These are phyloP conservation scores for Nymphalis urticae DNA, from an alignment of 2,888 invertebrate species.

Conservation along the genomic window DNA sequence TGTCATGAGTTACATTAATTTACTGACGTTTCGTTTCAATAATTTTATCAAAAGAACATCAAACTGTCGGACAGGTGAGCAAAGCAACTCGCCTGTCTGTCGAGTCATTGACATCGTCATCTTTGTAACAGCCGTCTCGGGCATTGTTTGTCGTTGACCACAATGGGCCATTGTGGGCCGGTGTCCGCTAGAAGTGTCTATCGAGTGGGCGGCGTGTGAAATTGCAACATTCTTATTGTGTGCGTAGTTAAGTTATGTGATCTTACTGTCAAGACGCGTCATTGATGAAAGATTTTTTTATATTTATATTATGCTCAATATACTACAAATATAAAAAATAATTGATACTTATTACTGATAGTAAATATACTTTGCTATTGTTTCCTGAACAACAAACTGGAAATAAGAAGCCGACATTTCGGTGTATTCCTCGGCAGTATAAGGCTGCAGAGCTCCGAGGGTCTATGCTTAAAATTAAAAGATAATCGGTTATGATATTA, in stretches of 20 bases:
- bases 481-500: too few relatives aligned
- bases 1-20: too few relatives aligned
- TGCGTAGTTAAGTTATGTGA: not conserved
- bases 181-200: not conserved
- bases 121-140: constrained; percentile 3
- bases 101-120: constrained; percentile 11
- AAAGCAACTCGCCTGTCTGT: not conserved
- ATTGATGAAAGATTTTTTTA: not conserved
- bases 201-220: constrained; percentile 18
- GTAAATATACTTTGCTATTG: too few relatives aligned
- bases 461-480: too few relatives aligned
- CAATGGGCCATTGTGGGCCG: constrained; percentile 11
- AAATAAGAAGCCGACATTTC: too few relatives aligned
- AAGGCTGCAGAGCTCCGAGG: too few relatives aligned
- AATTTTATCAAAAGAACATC: constrained; percentile 9
- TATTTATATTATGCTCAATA: too few relatives aligned
- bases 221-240: constrained; percentile 14
- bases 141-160: constrained; percentile 23
- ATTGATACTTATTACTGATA: too few relatives aligned
- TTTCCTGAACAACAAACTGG: too few relatives aligned
- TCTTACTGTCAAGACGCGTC: not conserved
- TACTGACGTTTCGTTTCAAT: not conserved
- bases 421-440: too few relatives aligned
- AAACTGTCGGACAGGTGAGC: constrained; percentile 4
- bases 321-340: too few relatives aligned